Evolutionary conservation across 2,888 invertebrate species (phyloP).

Genomic region (Lepidonotus clava): DNA sequence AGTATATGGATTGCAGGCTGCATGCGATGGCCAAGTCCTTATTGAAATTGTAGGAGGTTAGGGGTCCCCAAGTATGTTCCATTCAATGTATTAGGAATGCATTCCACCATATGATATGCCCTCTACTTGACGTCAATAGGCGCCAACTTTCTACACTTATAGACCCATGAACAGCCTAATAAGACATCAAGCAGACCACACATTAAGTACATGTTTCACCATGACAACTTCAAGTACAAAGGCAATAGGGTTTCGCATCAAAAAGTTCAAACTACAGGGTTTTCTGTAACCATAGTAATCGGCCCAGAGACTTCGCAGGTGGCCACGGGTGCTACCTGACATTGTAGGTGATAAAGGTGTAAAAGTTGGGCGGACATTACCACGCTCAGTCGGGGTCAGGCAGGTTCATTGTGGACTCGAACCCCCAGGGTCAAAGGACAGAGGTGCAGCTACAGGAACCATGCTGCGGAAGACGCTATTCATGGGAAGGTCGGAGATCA

Average conservation of each 20-base stretch:
- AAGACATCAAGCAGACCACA: neutral
- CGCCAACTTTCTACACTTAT: neutral
- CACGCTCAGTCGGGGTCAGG: neutral
- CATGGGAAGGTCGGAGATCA: neutral
- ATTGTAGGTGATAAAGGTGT: neutral
- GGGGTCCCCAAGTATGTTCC: too few relatives aligned
- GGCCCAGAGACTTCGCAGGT: neutral
- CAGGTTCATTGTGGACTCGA: neutral
- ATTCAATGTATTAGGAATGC: too few relatives aligned
- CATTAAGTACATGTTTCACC: neutral
- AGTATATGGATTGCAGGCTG: too few relatives aligned
- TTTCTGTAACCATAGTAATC: too few relatives aligned
- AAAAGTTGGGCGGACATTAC: neutral
- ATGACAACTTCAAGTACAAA: too few relatives aligned
- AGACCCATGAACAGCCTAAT: neutral
- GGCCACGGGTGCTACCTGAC: neutral
- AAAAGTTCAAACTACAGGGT: too few relatives aligned
- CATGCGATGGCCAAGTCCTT: too few relatives aligned
- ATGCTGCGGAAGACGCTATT: neutral
- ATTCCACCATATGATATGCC: too few relatives aligned
- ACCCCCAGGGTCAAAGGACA: neutral
- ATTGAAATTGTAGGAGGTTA: too few relatives aligned
- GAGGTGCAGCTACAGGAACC: neutral
- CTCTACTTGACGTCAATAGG: neutral
- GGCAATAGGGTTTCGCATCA: too few relatives aligned